phyloP scores from a whole-genome alignment of 2,113 vertebrate species.

The Xiphias gladius region DNA sequence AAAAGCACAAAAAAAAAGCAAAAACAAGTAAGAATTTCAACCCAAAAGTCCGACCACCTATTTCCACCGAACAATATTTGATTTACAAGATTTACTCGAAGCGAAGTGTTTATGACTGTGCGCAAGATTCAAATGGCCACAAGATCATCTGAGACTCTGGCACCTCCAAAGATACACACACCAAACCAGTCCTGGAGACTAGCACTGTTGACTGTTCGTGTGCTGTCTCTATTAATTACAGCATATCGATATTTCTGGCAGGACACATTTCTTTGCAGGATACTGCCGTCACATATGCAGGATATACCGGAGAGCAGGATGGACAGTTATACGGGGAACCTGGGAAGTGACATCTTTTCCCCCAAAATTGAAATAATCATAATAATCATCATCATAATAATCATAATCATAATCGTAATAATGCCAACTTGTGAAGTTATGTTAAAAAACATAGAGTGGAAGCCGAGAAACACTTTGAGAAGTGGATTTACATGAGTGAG shows the following conservation, averaged over 20 bases:
- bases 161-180: constrained; percentile 76
- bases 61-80: constrained; percentile 52
- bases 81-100: constrained; percentile 63
- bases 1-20: background rate
- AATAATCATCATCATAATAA: too few relatives aligned
- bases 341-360: too few relatives aligned
- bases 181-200: constrained; percentile 75
- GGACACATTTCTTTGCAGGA: constrained; percentile 28
- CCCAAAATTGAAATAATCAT: too few relatives aligned
- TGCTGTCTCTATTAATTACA: constrained; percentile 25
- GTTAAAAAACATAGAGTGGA: background rate
- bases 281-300: too few relatives aligned
- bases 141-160: constrained; percentile 37
- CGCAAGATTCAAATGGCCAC: constrained; percentile 41
- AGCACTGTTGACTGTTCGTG: constrained; percentile 42
- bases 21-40: background rate
- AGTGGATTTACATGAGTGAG: background rate
- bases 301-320: background rate
- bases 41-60: constrained; percentile 2
- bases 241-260: background rate
- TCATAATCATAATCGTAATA: background rate
- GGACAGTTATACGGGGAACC: background rate
- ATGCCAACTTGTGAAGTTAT: background rate
- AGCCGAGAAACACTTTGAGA: background rate
- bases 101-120: background rate